Percentiles rank a stretch among this genome's conserved stretches.
Evolutionary conservation across 2,113 vertebrate genomes (phyloP).

Genomic region (Lota lota): DNA sequence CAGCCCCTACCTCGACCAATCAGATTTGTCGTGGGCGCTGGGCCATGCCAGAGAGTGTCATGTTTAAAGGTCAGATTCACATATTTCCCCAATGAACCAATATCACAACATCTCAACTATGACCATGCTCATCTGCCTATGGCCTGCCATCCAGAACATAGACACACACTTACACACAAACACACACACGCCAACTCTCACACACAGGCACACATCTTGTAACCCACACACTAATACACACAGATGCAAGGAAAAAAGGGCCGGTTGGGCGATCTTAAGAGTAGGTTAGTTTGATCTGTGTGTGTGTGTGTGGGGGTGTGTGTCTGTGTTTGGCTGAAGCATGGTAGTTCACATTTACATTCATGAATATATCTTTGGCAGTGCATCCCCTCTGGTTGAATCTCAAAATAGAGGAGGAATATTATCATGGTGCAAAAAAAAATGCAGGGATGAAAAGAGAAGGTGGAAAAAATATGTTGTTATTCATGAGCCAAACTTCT

Average conservation of each 20-base stretch:
- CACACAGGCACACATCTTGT: not conserved
- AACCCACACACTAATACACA: conserved; percentile 10
- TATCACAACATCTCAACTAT: conserved; percentile 39
- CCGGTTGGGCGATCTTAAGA: conserved; percentile 41
- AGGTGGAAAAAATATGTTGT: conserved; percentile 44
- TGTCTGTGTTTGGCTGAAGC: conserved; percentile 46
- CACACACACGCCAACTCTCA: no score
- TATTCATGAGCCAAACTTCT: conserved; percentile 74
- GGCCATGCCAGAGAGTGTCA: conserved; percentile 61
- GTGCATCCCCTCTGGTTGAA: conserved; percentile 63
- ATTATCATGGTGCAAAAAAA: conserved; percentile 33
- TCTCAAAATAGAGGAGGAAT: conserved; percentile 64
- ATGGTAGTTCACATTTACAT: conserved; percentile 70
- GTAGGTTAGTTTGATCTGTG: conserved; percentile 51
- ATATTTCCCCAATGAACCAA: conserved; percentile 51
- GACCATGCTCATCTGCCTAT: conserved; percentile 63
- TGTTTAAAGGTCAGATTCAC: conserved; percentile 72
- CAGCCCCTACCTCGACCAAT: conserved; percentile 38
- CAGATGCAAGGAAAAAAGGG: conserved; percentile 45
- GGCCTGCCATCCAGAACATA: conserved; percentile 50
- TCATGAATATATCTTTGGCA: conserved; percentile 65
- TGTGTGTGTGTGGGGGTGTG: no score
- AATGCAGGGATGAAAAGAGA: conserved; percentile 8
- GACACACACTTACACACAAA: not conserved
- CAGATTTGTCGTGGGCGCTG: conserved; percentile 49